phyloP scores from a whole-genome alignment of 2,113 vertebrate genomes.

The Chloropsis cyanopogon region DNA sequence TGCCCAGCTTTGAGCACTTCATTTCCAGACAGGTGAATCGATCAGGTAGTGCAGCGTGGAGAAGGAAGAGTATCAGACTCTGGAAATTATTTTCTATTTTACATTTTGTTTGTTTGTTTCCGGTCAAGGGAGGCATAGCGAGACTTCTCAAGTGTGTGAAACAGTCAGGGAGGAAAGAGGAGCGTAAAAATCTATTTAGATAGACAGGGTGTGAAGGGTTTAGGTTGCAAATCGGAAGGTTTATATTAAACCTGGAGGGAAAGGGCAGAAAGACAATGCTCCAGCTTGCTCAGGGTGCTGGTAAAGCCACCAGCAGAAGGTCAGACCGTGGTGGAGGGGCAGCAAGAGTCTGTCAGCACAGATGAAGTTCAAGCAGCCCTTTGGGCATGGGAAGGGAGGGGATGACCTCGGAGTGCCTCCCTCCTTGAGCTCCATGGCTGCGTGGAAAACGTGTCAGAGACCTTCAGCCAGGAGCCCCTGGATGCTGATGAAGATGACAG shows the following conservation, averaged over 20 bases:
- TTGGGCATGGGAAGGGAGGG: background rate
- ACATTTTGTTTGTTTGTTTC: background rate
- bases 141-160: background rate
- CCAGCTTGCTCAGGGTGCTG: background rate
- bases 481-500: background rate
- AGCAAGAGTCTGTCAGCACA: background rate
- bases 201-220: background rate
- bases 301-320: background rate
- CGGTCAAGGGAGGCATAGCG: background rate
- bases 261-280: background rate
- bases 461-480: background rate
- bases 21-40: fast-evolving
- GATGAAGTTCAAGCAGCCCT: background rate
- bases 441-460: background rate
- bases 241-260: background rate
- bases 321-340: background rate
- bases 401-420: background rate
- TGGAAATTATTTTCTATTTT: background rate
- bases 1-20: background rate
- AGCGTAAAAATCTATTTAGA: background rate
- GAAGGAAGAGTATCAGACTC: background rate
- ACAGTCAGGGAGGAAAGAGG: background rate
- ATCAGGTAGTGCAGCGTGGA: fast-evolving
- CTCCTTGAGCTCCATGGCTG: background rate
- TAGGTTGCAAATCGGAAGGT: background rate